Percentiles rank a stretch among this genome's conserved stretches.
These are phyloP conservation scores for Melanotaenia duboulayi DNA, from an alignment of 2,113 vertebrate species.

Conservation along the genomic window DNA sequence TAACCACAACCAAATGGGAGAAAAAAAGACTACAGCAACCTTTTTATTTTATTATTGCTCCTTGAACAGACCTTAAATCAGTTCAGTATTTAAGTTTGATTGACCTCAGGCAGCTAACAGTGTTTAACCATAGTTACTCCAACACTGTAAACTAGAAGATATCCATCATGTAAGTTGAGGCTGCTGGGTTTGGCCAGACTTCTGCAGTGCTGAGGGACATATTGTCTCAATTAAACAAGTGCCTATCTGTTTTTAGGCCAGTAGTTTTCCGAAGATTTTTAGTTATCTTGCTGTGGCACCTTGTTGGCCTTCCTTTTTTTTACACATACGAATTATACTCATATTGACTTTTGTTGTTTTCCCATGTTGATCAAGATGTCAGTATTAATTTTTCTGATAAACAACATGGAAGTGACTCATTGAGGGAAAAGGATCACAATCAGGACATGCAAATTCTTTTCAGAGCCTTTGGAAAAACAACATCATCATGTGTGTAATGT, in stretches of 20 bases:
- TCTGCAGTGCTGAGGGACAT: conserved; percentile 53
- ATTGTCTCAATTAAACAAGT: conserved; percentile 64
- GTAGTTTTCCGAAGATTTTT: conserved; percentile 27
- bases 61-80: conserved; percentile 25
- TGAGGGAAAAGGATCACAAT: conserved; percentile 24
- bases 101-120: conserved; percentile 30
- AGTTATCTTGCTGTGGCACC: conserved; percentile 27
- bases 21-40: not conserved
- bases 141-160: conserved; percentile 64
- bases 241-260: conserved; percentile 45
- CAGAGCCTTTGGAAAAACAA: conserved; percentile 42
- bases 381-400: conserved; percentile 31
- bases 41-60: not conserved
- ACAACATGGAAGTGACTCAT: conserved; percentile 42
- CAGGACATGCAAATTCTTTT: conserved; percentile 30
- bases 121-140: conserved; percentile 39
- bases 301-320: conserved; percentile 15
- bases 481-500: conserved; percentile 35
- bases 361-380: conserved; percentile 15
- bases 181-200: conserved; percentile 58
- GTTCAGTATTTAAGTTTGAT: conserved; percentile 11
- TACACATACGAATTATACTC: conserved; percentile 10
- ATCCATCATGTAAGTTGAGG: conserved; percentile 73
- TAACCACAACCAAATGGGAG: not conserved
- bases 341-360: conserved; percentile 1